Base-by-base conservation (phyloP, 2,888 invertebrate genomes). In the Melanargia galathea region DNA sequence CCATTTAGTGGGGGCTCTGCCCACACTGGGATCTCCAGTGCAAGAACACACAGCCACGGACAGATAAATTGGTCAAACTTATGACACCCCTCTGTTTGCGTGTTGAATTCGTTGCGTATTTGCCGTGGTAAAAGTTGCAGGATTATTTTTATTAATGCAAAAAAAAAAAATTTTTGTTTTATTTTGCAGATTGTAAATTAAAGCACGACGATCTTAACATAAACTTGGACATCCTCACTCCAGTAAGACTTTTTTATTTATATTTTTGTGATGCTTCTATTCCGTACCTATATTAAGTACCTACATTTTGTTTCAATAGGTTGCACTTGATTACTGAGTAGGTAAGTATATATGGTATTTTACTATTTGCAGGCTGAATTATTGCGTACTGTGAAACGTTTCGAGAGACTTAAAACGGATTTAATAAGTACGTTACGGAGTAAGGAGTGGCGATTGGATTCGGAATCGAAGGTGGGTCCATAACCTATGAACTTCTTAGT, bases 131-230 rank as follows among this genome's bases (percentile, higher is more conserved):
- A n/a, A n/a, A n/a, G n/a, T n/a, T n/a, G n/a, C n/a, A n/a, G n/a
- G n/a, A n/a, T n/a, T n/a, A n/a, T n/a, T n/a, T n/a, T n/a, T n/a
- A n/a, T n/a, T n/a, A n/a, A n/a, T n/a, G n/a, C n/a, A n/a, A n/a
- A n/a, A n/a, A n/a, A n/a, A n/a, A n/a, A n/a, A n/a, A n/a, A n/a
- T n/a, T n/a, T n/a, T n/a, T n/a, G n/a, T 63, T 58, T 52, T 61
- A 10, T 66, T 54, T 88, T 85, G 40, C 82, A 92, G 92, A 92
- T 77, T 92, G 92, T 71, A 90, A 86, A 72, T 75, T 92, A 67
- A 92, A 92, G 74, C 92, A 92, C 30, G 92, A 92, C 45, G 92
- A 92, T 71, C 81, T 92, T 11, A 92, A 92, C 63, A 92, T 92
- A 43, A 92, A 92, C 71, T 76, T 92, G 76, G 92, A 92, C 69